These are phyloP conservation scores for Charanyca ferruginea DNA, from an alignment of 2,888 invertebrate genomes.

Conservation along the genomic window DNA sequence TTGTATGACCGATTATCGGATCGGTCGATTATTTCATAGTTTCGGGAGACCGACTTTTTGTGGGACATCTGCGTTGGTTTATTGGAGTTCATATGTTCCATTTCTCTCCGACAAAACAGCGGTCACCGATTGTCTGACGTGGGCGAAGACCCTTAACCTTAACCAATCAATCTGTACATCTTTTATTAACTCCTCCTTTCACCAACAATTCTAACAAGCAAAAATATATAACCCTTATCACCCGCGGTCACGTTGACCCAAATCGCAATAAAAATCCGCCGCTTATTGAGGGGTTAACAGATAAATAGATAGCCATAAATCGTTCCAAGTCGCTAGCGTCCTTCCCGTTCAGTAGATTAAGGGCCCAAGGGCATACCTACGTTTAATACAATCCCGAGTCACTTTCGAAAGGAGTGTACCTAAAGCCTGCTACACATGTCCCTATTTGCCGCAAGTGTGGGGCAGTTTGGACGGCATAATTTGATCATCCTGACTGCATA, in stretches of 20 bases:
- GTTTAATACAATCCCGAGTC: conserved; percentile 47
- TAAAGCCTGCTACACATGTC: conserved; percentile 54
- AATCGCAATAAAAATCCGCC: conserved; percentile 59
- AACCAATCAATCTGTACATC: too few species aligned
- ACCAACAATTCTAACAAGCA: conserved; percentile 10
- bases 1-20: too few species aligned
- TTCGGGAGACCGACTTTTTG: too few species aligned
- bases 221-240: conserved; percentile 35
- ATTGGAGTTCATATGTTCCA: too few species aligned
- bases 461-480: conserved; percentile 39
- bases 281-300: conserved; percentile 59
- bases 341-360: conserved; percentile 51
- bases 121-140: too few species aligned
- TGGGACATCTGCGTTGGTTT: too few species aligned
- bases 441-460: conserved; percentile 53
- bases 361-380: conserved; percentile 51
- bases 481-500: conserved; percentile 32
- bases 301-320: conserved; percentile 67
- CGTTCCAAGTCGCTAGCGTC: conserved; percentile 48
- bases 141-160: too few species aligned
- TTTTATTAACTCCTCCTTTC: too few species aligned
- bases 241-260: conserved; percentile 49
- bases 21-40: too few species aligned
- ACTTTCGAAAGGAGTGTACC: conserved; percentile 25
- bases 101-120: too few species aligned